Evolutionary conservation across 1,140 invertebrate genomes (phyloP).

Genomic region (Brachionus rubens): DNA sequence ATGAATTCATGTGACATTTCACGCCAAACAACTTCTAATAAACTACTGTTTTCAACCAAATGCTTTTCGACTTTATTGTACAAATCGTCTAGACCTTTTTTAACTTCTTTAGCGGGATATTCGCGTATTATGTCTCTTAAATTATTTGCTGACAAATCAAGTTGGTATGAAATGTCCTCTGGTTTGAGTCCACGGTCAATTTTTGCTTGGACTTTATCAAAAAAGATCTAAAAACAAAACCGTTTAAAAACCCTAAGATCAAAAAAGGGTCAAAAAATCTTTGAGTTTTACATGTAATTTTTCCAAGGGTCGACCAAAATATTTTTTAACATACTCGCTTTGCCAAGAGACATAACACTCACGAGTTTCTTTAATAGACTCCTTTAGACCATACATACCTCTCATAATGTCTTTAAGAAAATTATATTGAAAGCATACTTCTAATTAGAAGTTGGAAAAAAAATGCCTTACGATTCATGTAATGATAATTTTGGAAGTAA

Average conservation of each 20-base stretch:
- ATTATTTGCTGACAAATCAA: slow-evolving; percentile 94
- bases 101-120: slow-evolving; percentile 85
- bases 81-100: slow-evolving; percentile 86
- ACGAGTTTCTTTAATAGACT: not conserved
- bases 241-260: slow-evolving; percentile 52
- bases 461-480: slow-evolving; percentile 68
- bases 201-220: slow-evolving; percentile 86
- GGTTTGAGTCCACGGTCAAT: slow-evolving; percentile 88
- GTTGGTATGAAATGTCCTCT: slow-evolving; percentile 94
- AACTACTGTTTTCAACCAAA: slow-evolving; percentile 85
- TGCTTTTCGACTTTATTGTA: slow-evolving; percentile 97
- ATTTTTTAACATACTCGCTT: slow-evolving; percentile 34
- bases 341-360: slow-evolving; percentile 8
- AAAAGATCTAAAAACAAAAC: slow-evolving; percentile 70
- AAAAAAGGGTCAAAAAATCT: not conserved
- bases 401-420: slow-evolving; percentile 36
- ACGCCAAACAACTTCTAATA: slow-evolving; percentile 84
- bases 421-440: not conserved
- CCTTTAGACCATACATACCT: slow-evolving; percentile 28
- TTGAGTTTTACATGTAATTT: slow-evolving; percentile 34
- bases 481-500: slow-evolving; percentile 91
- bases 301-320: slow-evolving; percentile 43
- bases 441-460: not conserved
- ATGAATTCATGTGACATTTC: slow-evolving; percentile 99
- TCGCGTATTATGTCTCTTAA: slow-evolving; percentile 88